Evolutionary conservation across 2,888 invertebrate species (phyloP).

Genomic region (Plutella xylostella): DNA sequence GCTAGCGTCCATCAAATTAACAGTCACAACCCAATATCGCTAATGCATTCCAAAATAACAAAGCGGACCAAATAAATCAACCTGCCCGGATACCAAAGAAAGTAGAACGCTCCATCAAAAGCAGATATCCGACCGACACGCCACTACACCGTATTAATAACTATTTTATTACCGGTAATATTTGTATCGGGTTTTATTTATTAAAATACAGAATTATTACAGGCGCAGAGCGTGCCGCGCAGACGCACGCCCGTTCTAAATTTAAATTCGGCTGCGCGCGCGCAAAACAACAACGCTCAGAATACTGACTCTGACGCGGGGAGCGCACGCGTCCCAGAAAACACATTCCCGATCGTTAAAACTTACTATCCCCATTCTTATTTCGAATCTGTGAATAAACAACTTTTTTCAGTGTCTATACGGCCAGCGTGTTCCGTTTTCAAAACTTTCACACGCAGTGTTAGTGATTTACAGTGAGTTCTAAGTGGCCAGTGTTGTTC

Average conservation of each 20-base stretch:
- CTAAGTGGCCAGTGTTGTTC: constrained; percentile 25
- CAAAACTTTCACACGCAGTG: background rate
- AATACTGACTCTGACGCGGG: constrained; percentile 36
- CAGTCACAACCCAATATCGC: too few species aligned
- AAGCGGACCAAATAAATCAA: too few species aligned
- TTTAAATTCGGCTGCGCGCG: constrained; percentile 47
- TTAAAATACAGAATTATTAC: constrained; percentile 44
- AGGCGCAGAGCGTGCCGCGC: constrained; percentile 39
- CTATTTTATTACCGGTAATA: constrained; percentile 51
- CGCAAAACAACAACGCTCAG: constrained; percentile 55
- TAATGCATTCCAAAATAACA: background rate
- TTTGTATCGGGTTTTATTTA: constrained; percentile 51
- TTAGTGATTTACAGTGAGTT: constrained; percentile 14
- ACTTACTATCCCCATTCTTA: constrained; percentile 13
- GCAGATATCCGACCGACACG: constrained; percentile 32
- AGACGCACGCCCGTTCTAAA: constrained; percentile 50
- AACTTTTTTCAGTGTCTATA: background rate
- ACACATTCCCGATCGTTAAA: constrained; percentile 17
- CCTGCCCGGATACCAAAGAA: constrained; percentile 1
- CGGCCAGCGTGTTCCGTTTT: constrained; percentile 1
- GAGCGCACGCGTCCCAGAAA: constrained; percentile 36
- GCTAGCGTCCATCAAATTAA: too few species aligned
- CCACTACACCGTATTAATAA: constrained; percentile 29
- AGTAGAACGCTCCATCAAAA: constrained; percentile 40
- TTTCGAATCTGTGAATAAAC: background rate